These are phyloP conservation scores for Gadus chalcogrammus DNA, from an alignment of 2,113 vertebrate genomes.

Conservation along the genomic window DNA sequence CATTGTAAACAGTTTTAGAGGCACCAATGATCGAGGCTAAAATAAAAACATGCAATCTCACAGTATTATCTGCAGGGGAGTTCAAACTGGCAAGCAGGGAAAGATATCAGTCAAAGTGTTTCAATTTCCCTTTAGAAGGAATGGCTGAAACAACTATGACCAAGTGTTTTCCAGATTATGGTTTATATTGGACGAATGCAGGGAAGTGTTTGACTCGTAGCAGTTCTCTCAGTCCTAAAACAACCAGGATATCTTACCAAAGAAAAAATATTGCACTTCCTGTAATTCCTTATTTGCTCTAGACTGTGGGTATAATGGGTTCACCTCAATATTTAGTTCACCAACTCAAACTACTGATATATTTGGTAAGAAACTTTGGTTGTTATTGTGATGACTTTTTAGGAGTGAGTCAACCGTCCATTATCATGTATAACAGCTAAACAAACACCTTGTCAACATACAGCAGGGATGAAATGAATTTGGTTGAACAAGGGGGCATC, in stretches of 20 bases:
- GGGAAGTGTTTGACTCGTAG: constrained; percentile 17
- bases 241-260: constrained; percentile 4
- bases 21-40: no score
- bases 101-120: constrained; percentile 12
- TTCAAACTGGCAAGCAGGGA: not conserved
- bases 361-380: no score
- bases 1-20: no score
- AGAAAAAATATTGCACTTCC: not conserved
- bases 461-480: no score
- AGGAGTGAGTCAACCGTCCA: no score
- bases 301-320: not conserved
- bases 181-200: constrained; percentile 16
- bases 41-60: not conserved
- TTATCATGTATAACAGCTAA: no score
- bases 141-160: not conserved
- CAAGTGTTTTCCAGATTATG: constrained; percentile 19
- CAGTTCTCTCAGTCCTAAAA: constrained; percentile 13
- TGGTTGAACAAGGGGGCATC: no score
- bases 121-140: not conserved
- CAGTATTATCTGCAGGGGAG: not conserved
- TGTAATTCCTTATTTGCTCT: not conserved
- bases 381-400: no score
- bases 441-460: no score
- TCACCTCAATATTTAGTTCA: not conserved
- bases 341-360: no score